These are phyloP conservation scores for Pteronura brasiliensis DNA, from an alignment of 2,113 vertebrate genomes.

Conservation along the genomic window DNA sequence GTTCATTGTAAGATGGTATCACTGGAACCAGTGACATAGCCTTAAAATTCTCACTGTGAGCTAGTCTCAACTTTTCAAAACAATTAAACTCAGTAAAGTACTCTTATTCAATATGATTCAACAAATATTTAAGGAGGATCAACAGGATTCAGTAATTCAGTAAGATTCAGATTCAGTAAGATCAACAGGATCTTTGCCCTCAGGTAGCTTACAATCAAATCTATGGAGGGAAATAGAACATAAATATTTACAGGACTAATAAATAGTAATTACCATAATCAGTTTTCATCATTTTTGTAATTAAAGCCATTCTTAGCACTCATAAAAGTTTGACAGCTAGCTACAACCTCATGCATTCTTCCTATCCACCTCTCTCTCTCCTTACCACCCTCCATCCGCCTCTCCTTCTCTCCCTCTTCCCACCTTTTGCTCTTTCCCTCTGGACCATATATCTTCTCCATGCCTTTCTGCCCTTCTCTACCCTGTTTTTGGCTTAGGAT, in stretches of 20 bases:
- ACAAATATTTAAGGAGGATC: neutral
- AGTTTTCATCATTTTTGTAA: neutral
- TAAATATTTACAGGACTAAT: neutral
- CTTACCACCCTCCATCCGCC: no score
- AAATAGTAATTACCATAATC: neutral
- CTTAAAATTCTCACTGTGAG: neutral
- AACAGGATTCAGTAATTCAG: no score
- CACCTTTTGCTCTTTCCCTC: neutral
- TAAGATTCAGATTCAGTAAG: neutral
- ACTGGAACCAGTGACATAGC: neutral
- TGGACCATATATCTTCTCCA: neutral
- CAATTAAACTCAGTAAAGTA: neutral
- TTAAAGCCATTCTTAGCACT: neutral
- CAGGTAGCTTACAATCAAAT: neutral
- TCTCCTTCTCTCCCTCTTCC: neutral
- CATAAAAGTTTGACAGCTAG: neutral
- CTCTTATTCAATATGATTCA: neutral
- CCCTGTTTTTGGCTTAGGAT: neutral
- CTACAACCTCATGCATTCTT: neutral
- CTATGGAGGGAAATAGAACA: neutral
- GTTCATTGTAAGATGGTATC: neutral
- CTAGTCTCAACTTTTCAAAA: neutral
- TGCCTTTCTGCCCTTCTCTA: neutral
- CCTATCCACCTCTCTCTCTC: neutral
- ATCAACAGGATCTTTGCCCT: neutral